Evolutionary conservation across 2,888 invertebrate genomes (phyloP).

Genomic region (Papilio protenor): DNA sequence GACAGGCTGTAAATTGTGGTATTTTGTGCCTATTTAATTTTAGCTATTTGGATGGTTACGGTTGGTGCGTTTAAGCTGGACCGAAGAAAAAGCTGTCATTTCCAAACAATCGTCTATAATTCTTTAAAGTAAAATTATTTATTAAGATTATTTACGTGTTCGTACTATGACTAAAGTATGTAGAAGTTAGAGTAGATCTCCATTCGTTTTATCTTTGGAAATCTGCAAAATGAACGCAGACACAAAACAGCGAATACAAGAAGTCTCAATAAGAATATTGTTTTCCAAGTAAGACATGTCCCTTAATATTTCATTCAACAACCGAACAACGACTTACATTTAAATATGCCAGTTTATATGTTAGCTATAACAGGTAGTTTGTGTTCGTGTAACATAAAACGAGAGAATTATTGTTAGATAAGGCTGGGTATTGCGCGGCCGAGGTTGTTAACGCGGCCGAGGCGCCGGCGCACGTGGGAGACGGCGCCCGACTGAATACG

Average conservation of each 20-base stretch:
- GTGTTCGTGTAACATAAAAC: constrained; percentile 34
- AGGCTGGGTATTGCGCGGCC: constrained; percentile 27
- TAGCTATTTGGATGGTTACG: too few species aligned
- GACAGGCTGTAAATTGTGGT: too few species aligned
- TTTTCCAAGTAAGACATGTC: constrained; percentile 18
- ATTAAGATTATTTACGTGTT: too few species aligned
- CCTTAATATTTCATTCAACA: constrained; percentile 31
- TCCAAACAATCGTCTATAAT: too few species aligned
- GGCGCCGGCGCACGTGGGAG: constrained; percentile 50
- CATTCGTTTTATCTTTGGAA: too few species aligned
- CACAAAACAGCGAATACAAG: background rate
- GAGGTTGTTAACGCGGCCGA: constrained; percentile 33
- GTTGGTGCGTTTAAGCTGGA: too few species aligned
- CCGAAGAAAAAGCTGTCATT: too few species aligned
- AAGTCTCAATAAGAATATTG: background rate
- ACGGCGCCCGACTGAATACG: constrained; percentile 46
- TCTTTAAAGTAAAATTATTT: too few species aligned
- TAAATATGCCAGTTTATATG: constrained; percentile 32
- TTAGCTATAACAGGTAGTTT: constrained; percentile 45
- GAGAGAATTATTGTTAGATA: constrained; percentile 42
- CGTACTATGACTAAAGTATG: too few species aligned
- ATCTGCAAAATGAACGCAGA: too few species aligned
- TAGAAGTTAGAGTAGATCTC: too few species aligned
- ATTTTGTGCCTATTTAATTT: too few species aligned
- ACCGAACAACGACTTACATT: constrained; percentile 16